Percentiles rank a stretch among this genome's conserved stretches.
Evolutionary conservation across 1,140 invertebrate genomes (phyloP).

Genomic region (Zaprionus inermis): DNA sequence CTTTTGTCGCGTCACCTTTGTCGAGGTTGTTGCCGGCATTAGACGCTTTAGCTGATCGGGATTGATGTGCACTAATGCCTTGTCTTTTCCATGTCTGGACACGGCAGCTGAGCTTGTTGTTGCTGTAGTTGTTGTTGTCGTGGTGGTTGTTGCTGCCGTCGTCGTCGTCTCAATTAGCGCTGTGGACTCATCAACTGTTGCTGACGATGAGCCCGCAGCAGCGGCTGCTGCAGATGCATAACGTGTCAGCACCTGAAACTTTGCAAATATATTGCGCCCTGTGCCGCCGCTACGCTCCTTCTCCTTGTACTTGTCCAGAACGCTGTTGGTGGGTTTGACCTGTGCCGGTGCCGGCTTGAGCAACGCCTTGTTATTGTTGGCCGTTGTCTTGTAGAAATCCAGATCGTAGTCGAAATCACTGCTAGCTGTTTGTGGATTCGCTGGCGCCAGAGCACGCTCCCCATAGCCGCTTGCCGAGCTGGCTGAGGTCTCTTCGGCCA

Average conservation of each 20-base stretch:
- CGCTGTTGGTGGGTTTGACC: constrained; percentile 53
- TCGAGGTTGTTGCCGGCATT: constrained; percentile 86
- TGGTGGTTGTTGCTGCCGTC: constrained; percentile 46
- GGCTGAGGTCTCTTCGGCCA: constrained; percentile 86
- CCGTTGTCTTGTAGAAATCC: constrained; percentile 69
- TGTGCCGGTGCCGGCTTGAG: constrained; percentile 55
- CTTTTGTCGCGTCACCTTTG: constrained; percentile 90
- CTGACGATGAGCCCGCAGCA: constrained; percentile 58
- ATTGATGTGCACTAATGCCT: constrained; percentile 84
- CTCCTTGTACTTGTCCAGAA: constrained; percentile 79
- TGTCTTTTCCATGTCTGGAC: constrained; percentile 28
- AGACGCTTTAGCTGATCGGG: constrained; percentile 87
- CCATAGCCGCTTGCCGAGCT: constrained; percentile 78
- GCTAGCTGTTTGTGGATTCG: constrained; percentile 29
- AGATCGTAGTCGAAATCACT: constrained; percentile 74
- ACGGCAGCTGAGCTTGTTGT: constrained; percentile 13
- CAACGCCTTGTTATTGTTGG: constrained; percentile 44
- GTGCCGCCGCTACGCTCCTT: constrained; percentile 77
- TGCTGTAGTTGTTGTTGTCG: constrained; percentile 53
- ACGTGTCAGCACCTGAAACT: constrained; percentile 81
- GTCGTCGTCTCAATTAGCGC: constrained; percentile 67
- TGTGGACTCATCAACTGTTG: constrained; percentile 64
- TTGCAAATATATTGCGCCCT: constrained; percentile 75
- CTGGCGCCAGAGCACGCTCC: constrained; percentile 54
- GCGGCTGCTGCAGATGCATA: constrained; percentile 72